A percentile compares a stretch with the other conserved stretches of the same genome.
Conservation (phyloP, 2,797 vertebrate genomes). For the Urophycis tenuis region DNA sequence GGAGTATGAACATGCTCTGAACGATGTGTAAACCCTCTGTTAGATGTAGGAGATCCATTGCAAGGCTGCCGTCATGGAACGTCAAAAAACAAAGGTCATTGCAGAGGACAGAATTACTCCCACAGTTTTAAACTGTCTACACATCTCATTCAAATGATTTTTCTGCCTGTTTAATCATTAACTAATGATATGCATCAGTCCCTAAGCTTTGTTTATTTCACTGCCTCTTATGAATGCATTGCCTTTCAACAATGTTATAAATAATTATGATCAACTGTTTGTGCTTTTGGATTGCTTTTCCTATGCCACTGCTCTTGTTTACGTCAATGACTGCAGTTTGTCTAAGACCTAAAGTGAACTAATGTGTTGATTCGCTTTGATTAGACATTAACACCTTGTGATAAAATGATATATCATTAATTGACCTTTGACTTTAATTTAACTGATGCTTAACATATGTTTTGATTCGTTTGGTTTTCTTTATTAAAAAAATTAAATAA, state of each 20-base stretch:
- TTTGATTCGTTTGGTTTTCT: neutral
- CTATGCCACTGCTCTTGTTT: neutral
- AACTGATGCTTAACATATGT: neutral
- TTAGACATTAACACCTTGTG: neutral
- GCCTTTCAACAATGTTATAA: conserved; percentile 47
- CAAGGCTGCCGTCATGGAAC: neutral
- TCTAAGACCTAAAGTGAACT: too few species aligned
- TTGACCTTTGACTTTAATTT: neutral
- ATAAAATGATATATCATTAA: neutral
- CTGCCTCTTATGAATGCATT: conserved; percentile 42
- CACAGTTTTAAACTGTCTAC: neutral
- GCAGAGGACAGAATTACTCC: neutral
- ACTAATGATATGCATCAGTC: neutral
- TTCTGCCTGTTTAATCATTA: conserved; percentile 28
- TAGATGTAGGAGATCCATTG: neutral
- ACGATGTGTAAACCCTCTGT: neutral
- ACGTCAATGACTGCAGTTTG: neutral
- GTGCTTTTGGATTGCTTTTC: conserved; percentile 17
- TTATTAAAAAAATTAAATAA: neutral
- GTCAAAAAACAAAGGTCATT: neutral
- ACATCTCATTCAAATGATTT: neutral
- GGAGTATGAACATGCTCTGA: neutral
- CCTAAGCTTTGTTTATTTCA: conserved; percentile 38
- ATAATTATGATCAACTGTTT: conserved; percentile 9
- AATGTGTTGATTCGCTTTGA: neutral